Base-by-base conservation (phyloP, 2,888 invertebrate species). In the Drosophila falleni region DNA sequence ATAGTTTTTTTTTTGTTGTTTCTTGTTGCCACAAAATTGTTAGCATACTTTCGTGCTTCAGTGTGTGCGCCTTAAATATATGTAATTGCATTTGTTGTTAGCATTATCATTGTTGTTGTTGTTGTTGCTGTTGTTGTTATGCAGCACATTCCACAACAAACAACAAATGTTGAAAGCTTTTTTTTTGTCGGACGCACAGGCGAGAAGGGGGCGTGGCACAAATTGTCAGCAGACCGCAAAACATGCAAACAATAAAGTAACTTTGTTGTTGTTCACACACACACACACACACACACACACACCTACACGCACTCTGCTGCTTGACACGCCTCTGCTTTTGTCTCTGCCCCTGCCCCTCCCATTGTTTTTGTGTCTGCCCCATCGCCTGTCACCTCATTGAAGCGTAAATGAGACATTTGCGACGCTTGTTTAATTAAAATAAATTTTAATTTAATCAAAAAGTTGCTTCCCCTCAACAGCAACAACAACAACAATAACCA, bases 361-460 rank as follows among this genome's bases (percentile, higher is more conserved):
- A 9, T 16, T 1, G 5, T 16, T 15, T 49, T 6, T 49, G 5
- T 42, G 56, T 16, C 29, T 39, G 65, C 64, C 71, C 74, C 72
- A 76, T 73, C 67, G 75, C 74, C 80, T 90, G 91, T 89, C 89
- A 78, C 79, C 81, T 80, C 87, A 89, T 83, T 85, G 84, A 86
- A 86, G 87, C 90, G 89, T 89, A 90, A 89, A 83, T 89, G 89
- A 90, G 87, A 90, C 91, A 89, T 90, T 90, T 87, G 81, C 90
- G 82, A 77, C 79, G 89, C 88, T 89, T 90, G 90, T 89, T 89
- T 89, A 89, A 90, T 90, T 88, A 89, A 89, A 90, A 89, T 90
- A 86, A 89, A 86, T 86, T 86, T 86, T 87, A 89, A 90, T 90
- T 90, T 87, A 89, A 90, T 90, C 90, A 90, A 89, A 56, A 90